Conservation (phyloP, 2,113 vertebrate genomes). For the Gallinago media region DNA sequence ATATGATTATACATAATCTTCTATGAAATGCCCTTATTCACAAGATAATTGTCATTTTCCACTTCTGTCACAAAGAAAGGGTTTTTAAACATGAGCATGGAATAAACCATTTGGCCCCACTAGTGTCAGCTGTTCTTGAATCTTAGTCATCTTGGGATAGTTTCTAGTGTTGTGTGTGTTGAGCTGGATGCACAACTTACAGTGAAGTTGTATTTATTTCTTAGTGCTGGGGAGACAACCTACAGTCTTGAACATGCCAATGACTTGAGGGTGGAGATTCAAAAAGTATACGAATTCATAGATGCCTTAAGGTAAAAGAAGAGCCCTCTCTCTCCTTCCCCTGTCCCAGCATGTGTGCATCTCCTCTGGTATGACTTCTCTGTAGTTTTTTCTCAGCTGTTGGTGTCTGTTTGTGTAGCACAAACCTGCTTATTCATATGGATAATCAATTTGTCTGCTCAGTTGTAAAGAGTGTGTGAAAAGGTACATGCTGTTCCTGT, state of each 20-base stretch:
- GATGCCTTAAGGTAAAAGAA: constrained; percentile 90
- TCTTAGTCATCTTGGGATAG: background rate
- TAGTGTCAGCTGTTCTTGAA: background rate
- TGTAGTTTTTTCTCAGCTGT: background rate
- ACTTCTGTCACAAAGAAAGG: background rate
- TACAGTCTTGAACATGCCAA: constrained; percentile 89
- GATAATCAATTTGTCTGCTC: background rate
- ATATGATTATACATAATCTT: background rate
- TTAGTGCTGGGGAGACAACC: constrained; percentile 91
- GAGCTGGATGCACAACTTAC: background rate
- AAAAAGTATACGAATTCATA: constrained; percentile 94
- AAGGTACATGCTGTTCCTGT: background rate
- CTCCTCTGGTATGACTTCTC: background rate
- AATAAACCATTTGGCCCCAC: background rate
- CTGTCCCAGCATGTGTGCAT: background rate
- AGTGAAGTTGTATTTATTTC: constrained; percentile 1
- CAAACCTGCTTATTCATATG: background rate
- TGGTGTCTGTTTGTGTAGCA: background rate
- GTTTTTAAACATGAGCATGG: background rate
- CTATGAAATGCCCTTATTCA: background rate
- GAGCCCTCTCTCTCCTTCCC: background rate
- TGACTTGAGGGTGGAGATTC: constrained; percentile 90
- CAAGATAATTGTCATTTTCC: background rate
- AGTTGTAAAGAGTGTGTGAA: background rate
- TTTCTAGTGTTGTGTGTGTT: background rate